These are phyloP conservation scores for Oreotrochilus melanogaster DNA, from an alignment of 2,113 vertebrate genomes.

Conservation along the genomic window DNA sequence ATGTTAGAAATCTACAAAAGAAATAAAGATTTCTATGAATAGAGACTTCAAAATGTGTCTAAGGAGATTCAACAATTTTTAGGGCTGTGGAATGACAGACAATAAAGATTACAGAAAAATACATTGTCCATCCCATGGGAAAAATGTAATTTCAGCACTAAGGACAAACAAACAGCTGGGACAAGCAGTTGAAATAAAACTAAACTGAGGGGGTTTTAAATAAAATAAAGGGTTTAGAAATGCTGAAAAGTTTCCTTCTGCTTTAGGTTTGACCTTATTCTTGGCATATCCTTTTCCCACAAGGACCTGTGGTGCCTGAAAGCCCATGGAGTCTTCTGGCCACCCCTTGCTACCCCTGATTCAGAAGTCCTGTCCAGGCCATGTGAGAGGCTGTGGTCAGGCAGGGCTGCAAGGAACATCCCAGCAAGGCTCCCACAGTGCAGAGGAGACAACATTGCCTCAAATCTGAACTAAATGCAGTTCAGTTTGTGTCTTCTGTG, in stretches of 20 bases:
- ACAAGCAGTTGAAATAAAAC: constrained; percentile 58
- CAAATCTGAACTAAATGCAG: not conserved
- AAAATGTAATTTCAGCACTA: constrained; percentile 41
- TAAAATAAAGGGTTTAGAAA: constrained; percentile 46
- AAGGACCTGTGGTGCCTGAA: not conserved
- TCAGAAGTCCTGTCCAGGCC: not conserved
- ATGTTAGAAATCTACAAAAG: not conserved
- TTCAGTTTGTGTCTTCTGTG: not conserved
- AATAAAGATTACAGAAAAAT: constrained; percentile 2
- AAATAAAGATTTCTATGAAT: not conserved
- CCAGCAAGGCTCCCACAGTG: fast-evolving
- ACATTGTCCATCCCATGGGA: constrained; percentile 13
- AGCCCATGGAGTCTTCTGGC: not conserved
- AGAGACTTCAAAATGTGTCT: not conserved
- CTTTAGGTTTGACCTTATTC: constrained; percentile 29
- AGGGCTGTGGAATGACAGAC: not conserved
- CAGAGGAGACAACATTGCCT: not conserved
- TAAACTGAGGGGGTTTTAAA: constrained; percentile 32
- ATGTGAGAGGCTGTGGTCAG: fast-evolving
- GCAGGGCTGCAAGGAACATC: fast-evolving
- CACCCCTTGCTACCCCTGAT: not conserved
- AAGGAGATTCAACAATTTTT: not conserved
- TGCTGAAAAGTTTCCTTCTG: constrained; percentile 33
- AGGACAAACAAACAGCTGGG: constrained; percentile 59
- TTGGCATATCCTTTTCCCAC: constrained; percentile 35